phyloP scores from a whole-genome alignment of 2,113 vertebrate genomes.

The Sus scrofa region DNA sequence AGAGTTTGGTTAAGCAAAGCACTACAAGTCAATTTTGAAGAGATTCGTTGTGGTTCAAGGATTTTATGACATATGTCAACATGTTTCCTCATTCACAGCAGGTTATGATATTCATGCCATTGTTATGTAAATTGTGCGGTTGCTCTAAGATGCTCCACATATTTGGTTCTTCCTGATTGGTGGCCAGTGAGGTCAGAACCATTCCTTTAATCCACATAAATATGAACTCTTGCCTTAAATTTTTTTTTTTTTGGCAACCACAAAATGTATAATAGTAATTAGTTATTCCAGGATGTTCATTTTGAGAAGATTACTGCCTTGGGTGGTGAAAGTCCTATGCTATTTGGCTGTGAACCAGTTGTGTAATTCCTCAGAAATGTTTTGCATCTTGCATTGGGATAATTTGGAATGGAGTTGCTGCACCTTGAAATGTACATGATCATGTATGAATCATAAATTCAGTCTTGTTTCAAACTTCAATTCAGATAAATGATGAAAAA shows the following conservation, averaged over 20 bases:
- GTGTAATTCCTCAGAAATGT: constrained; percentile 51
- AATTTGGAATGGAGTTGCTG: background rate
- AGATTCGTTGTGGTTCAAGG: constrained; percentile 9
- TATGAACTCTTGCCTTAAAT: constrained; percentile 9
- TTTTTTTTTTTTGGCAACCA: background rate
- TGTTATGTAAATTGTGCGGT: constrained; percentile 63
- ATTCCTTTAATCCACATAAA: constrained; percentile 51
- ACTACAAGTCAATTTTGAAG: constrained; percentile 36
- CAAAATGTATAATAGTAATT: constrained; percentile 60
- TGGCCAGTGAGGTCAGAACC: constrained; percentile 23
- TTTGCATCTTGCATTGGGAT: background rate
- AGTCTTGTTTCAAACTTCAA: constrained; percentile 56
- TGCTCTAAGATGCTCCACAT: background rate
- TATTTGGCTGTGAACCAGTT: background rate
- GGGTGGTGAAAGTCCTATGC: background rate
- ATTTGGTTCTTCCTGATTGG: constrained; percentile 45
- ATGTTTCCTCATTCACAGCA: constrained; percentile 7
- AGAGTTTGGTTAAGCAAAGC: background rate
- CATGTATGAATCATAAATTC: background rate
- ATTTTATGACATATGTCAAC: constrained; percentile 54
- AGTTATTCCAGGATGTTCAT: constrained; percentile 55
- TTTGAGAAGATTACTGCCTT: constrained; percentile 60
- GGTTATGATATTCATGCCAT: constrained; percentile 41
- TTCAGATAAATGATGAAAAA: constrained; percentile 46
- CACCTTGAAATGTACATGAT: constrained; percentile 50